phyloP scores from a whole-genome alignment of 2,888 invertebrate genomes.

The Scelioninae gen. 1 region DNA sequence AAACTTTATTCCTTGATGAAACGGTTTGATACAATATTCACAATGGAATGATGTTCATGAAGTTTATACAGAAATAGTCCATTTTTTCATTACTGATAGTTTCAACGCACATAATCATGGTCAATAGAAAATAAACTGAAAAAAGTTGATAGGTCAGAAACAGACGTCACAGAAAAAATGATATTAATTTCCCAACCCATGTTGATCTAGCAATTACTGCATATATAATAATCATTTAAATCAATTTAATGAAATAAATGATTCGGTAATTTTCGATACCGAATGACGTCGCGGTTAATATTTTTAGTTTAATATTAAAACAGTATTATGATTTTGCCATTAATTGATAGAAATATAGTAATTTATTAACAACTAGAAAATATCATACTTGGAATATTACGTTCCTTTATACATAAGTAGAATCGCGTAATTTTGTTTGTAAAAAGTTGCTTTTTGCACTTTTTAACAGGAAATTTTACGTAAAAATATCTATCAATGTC shows the following conservation, averaged over 20 bases:
- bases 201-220: background rate
- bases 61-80: background rate
- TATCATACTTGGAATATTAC: too few relatives aligned
- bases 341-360: too few relatives aligned
- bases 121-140: background rate
- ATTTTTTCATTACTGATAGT: too few relatives aligned
- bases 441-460: too few relatives aligned
- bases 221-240: constrained; percentile 13
- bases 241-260: background rate
- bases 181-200: background rate
- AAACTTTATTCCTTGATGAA: constrained; percentile 7
- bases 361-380: too few relatives aligned
- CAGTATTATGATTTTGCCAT: too few relatives aligned
- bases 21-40: constrained; percentile 1
- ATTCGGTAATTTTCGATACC: constrained; percentile 4
- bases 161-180: constrained; percentile 3
- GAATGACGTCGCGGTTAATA: background rate
- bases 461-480: too few relatives aligned
- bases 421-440: too few relatives aligned
- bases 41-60: constrained; percentile 7
- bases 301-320: too few relatives aligned
- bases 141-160: background rate
- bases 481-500: too few relatives aligned
- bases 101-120: background rate
- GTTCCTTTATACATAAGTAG: too few relatives aligned